Conservation (phyloP, 2,888 invertebrate species). For the Amphipoea oculea region DNA sequence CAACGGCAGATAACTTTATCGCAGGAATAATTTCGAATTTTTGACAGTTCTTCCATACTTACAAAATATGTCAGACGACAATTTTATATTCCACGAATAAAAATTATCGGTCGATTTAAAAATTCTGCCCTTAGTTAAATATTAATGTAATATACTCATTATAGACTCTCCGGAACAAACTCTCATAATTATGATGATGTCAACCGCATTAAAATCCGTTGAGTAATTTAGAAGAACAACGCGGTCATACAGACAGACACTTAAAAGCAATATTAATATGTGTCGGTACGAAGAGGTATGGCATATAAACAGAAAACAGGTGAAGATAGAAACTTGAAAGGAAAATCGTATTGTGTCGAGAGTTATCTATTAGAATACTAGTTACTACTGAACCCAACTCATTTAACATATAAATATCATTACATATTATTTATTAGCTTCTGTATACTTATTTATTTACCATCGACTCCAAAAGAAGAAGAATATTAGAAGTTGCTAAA, state of each 20-base stretch:
- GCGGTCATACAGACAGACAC: background rate
- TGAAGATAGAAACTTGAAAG: slow-evolving; percentile 9
- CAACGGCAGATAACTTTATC: too few relatives aligned
- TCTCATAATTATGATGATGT: background rate
- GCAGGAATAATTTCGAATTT: too few relatives aligned
- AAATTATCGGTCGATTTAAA: too few relatives aligned
- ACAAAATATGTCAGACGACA: too few relatives aligned
- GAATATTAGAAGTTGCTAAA: too few relatives aligned
- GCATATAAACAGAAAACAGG: slow-evolving; percentile 3
- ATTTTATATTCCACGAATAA: too few relatives aligned
- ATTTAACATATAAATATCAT: too few relatives aligned
- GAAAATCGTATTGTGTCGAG: slow-evolving; percentile 24
- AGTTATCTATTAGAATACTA: background rate
- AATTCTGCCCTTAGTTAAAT: background rate
- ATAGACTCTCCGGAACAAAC: background rate
- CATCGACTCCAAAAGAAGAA: background rate
- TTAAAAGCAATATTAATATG: background rate
- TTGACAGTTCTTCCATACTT: too few relatives aligned
- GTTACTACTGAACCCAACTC: too few relatives aligned
- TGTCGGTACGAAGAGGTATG: background rate
- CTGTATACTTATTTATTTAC: too few relatives aligned
- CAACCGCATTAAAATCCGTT: background rate
- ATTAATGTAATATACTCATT: background rate
- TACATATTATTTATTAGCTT: too few relatives aligned
- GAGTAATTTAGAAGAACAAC: background rate